Evolutionary conservation across 2,888 invertebrate species (phyloP), one percentile per base, ranked within the genome.

Genomic region (Zygogramma bicolorata): DNA sequence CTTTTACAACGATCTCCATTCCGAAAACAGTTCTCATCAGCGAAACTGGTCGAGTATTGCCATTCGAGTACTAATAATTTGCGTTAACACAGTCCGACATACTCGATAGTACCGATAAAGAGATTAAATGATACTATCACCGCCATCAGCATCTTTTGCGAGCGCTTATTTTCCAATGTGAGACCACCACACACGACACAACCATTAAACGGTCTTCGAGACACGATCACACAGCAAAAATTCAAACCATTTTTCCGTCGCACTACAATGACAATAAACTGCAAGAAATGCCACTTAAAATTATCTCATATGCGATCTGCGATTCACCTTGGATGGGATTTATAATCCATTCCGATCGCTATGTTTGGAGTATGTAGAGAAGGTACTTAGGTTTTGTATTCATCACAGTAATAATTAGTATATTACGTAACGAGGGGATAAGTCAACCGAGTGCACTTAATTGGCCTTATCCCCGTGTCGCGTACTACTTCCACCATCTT

Each of bases 121-220:
- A 74, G 74, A 78, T 78, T 69, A 75, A 73, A 57, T 25, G 62
- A 68, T 74, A 68, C 59, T 69, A 74, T 76, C 75, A 53, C 60
- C 46, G 40, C 65, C 65, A 74, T 71, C 73, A 22, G 65, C 61
- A 46, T 53, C 25, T 53, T n/a, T 53, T 8, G 53, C 27, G 53
- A 61, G 53, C 71, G 71, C 68, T 68, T 71, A 74, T 71, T 65
- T 49, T 66, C 65, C 59, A 38, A 65, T 68, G 73, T 59, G 68
- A 65, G 78, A 75, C 77, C 79, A 78, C 83, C 83, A 81, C 82
- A 82, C 82, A 82, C 81, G 83, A 80, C 75, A 77, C 68, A 73
- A 75, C 79, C 81, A 77, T 79, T 82, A 81, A 77, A 70, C 68
- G 82, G 80, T 73, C 76, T 65, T 66, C 70, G 77, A 72, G 73